These are phyloP conservation scores for Drosophila phalerata DNA, from an alignment of 2,888 invertebrate species.

Conservation along the genomic window DNA sequence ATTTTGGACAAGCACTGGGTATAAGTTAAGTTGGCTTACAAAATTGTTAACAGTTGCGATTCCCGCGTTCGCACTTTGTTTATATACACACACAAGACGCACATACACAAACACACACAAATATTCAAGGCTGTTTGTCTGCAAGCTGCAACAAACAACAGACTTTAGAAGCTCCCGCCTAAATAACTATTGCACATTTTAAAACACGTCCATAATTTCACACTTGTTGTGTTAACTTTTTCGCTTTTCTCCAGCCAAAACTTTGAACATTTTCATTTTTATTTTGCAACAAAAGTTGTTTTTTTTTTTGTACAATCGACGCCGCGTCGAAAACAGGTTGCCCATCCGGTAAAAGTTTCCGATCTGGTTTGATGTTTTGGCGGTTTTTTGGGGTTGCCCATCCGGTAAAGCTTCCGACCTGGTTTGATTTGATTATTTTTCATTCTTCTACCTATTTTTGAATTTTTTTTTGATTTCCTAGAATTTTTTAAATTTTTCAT, in stretches of 20 bases:
- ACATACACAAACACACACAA: conserved; percentile 26
- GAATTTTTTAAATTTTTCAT: no score
- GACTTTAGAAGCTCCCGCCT: conserved; percentile 10
- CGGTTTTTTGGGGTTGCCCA: no score
- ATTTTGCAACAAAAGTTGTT: conserved; percentile 42
- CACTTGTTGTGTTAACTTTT: conserved; percentile 12
- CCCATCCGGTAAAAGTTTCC: no score
- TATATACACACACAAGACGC: conserved; percentile 49
- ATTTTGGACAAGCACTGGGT: conserved; percentile 79
- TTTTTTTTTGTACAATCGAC: conserved; percentile 50
- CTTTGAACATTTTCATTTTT: conserved; percentile 31
- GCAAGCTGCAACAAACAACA: conserved; percentile 28
- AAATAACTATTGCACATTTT: conserved; percentile 32
- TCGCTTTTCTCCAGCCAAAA: conserved; percentile 2
- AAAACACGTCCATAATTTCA: background rate
- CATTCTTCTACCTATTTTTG: no score
- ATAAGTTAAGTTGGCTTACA: background rate
- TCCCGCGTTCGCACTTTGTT: conserved; percentile 57
- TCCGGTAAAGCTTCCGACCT: no score
- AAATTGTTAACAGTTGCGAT: conserved; percentile 22
- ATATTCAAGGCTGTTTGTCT: conserved; percentile 60
- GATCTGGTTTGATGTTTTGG: no score
- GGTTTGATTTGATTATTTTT: no score
- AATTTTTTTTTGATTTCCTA: no score
- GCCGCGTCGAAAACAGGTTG: no score